These are phyloP conservation scores for Dryoscopus gambensis DNA, from an alignment of 2,113 vertebrate species.

Conservation along the genomic window DNA sequence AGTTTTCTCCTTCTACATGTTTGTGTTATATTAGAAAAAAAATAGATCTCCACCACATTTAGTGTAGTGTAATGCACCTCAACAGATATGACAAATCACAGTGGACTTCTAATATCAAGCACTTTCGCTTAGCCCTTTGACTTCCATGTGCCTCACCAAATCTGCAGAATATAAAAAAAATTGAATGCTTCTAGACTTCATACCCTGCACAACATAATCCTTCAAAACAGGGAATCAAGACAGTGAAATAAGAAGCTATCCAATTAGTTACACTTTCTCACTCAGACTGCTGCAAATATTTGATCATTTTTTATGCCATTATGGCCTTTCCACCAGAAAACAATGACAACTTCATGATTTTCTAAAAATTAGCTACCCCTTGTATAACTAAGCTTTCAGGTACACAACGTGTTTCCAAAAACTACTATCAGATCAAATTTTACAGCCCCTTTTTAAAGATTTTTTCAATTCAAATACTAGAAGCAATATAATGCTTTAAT, in stretches of 20 bases:
- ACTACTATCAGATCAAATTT: background rate
- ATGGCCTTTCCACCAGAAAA: background rate
- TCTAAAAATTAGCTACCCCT: background rate
- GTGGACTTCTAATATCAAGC: background rate
- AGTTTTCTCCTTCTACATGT: background rate
- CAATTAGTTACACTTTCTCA: background rate
- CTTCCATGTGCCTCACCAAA: background rate
- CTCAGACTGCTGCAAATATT: background rate
- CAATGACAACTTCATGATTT: background rate
- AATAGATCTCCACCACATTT: background rate
- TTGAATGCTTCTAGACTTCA: background rate
- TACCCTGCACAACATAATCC: background rate
- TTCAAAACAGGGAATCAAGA: background rate
- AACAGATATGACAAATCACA: background rate
- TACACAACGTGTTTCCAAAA: background rate
- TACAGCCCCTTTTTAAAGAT: background rate
- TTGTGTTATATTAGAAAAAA: background rate
- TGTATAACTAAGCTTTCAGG: background rate
- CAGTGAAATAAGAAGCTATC: background rate
- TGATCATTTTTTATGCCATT: background rate
- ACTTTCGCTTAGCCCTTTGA: background rate
- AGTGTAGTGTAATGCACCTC: background rate
- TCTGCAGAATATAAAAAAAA: background rate
- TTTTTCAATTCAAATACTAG: background rate
- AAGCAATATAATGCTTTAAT: background rate